Percentiles rank a stretch among this genome's conserved stretches.
These are phyloP conservation scores for Trididemnum miniatum DNA, from an alignment of 23 tunicate species.

Conservation along the genomic window DNA sequence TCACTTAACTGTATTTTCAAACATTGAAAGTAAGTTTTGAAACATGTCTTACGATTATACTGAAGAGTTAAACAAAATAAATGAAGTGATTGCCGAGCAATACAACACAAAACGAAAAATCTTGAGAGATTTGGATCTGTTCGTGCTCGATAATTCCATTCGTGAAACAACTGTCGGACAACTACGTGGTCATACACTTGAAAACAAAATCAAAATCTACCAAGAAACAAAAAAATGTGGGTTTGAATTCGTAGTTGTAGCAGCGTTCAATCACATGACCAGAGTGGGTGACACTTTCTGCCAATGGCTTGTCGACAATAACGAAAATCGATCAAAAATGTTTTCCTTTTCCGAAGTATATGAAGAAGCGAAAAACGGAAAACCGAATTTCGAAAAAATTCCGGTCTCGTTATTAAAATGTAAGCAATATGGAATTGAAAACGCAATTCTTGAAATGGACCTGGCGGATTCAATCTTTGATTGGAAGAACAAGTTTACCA, in stretches of 20 bases:
- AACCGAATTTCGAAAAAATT: conserved; percentile 1
- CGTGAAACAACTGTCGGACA: conserved; percentile 40
- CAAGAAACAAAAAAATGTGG: conserved; percentile 39
- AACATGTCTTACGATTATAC: not conserved
- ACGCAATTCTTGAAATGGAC: conserved; percentile 28
- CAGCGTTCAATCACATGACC: conserved; percentile 31
- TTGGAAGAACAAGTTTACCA: conserved; percentile 21
- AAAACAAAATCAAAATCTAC: conserved; percentile 32
- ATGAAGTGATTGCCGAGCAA: conserved; percentile 10
- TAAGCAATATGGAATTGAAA: conserved; percentile 28
- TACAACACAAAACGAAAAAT: conserved; percentile 26
- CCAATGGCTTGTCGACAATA: conserved; percentile 23
- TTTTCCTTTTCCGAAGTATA: conserved; percentile 27
- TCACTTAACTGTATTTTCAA: too few species aligned
- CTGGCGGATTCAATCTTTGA: conserved; percentile 30
- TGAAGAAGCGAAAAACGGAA: conserved; percentile 7
- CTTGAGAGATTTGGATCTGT: conserved; percentile 10
- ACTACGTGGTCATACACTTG: conserved; percentile 40
- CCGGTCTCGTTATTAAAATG: conserved; percentile 23
- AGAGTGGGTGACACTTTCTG: conserved; percentile 39
- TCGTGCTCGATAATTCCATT: conserved; percentile 33
- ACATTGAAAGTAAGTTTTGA: too few species aligned
- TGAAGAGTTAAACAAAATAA: not conserved
- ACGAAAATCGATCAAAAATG: conserved; percentile 25
- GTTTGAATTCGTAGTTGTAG: conserved; percentile 8